Evolutionary conservation across 2,797 vertebrate genomes (phyloP).

Genomic region (Phoeniculus purpureus): DNA sequence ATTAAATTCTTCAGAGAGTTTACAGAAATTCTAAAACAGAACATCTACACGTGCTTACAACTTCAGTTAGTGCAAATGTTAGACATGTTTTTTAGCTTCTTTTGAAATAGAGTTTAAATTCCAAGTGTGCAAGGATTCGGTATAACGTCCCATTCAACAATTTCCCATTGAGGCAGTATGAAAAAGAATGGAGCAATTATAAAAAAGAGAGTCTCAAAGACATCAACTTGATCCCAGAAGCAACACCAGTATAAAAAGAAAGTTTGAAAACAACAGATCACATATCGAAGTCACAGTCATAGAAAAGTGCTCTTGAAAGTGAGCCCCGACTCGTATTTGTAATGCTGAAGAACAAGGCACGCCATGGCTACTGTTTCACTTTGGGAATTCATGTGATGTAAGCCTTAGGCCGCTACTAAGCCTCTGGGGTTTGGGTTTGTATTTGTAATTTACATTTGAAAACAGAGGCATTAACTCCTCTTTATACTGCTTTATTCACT

Average conservation of each 20-base stretch:
- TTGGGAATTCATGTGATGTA: background rate
- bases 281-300: background rate
- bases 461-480: background rate
- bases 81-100: background rate
- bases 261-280: background rate
- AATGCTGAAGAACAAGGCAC: background rate
- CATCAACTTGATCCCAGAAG: background rate
- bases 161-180: background rate
- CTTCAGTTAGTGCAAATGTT: background rate
- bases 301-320: background rate
- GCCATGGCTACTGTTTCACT: background rate
- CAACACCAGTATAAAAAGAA: background rate
- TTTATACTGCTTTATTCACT: background rate
- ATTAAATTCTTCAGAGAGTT: background rate
- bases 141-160: background rate
- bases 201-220: background rate
- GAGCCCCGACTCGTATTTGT: background rate
- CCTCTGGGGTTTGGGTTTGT: background rate
- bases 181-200: rapidly evolving
- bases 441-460: background rate
- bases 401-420: background rate
- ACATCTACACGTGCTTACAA: background rate
- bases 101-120: background rate
- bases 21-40: background rate
- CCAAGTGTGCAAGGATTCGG: background rate